Evolutionary conservation across 2,888 invertebrate species (phyloP).

Genomic region (Orthosia gothica): DNA sequence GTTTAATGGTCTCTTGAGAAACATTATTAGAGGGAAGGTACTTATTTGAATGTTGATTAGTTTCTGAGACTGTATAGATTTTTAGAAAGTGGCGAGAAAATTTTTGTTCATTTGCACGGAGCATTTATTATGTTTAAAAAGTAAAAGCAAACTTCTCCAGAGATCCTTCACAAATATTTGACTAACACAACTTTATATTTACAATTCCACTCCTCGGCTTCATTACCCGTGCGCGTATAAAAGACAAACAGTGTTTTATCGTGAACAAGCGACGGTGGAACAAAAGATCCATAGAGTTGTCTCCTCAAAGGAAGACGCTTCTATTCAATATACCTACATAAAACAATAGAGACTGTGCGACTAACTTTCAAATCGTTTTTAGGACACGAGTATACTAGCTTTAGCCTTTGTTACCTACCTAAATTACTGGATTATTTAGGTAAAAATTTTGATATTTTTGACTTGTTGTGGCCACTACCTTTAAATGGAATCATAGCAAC

Average conservation of each 20-base stretch:
- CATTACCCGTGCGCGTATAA: slow-evolving; percentile 58
- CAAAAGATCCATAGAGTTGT: slow-evolving; percentile 66
- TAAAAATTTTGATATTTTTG: too few species aligned
- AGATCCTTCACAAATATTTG: slow-evolving; percentile 16
- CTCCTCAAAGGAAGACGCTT: slow-evolving; percentile 61
- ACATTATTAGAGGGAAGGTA: not conserved
- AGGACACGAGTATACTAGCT: slow-evolving; percentile 24
- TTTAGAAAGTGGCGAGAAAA: not conserved
- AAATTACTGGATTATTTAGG: not conserved
- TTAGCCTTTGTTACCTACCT: slow-evolving; percentile 13
- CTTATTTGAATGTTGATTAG: not conserved
- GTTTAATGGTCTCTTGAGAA: not conserved
- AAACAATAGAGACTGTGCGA: slow-evolving; percentile 42
- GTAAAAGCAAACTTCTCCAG: not conserved
- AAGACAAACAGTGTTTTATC: slow-evolving; percentile 69
- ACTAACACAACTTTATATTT: slow-evolving; percentile 34
- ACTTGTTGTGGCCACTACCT: too few species aligned
- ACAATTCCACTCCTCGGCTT: slow-evolving; percentile 44
- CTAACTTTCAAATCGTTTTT: slow-evolving; percentile 57
- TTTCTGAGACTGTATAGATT: not conserved
- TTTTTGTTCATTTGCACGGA: not conserved
- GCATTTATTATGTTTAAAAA: not conserved
- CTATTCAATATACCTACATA: slow-evolving; percentile 47
- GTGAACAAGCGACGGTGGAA: slow-evolving; percentile 55
- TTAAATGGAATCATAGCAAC: too few species aligned